Conservation (phyloP, 2,888 invertebrate species). For the Platycheirus albimanus region DNA sequence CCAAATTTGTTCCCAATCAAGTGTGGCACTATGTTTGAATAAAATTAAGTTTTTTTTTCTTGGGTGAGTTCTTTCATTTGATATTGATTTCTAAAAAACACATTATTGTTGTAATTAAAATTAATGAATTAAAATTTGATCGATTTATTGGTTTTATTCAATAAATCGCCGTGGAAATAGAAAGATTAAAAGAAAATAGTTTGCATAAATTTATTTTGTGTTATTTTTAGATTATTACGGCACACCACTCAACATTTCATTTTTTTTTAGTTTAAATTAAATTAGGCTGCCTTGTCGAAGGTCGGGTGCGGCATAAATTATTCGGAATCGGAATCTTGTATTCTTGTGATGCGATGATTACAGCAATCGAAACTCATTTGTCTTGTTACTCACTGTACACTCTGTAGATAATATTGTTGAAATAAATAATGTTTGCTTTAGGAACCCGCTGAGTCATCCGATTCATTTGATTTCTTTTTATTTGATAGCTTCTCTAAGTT, state of each 20-base stretch:
- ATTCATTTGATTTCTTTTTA: too few relatives aligned
- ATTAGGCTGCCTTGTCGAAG: slow-evolving; percentile 44
- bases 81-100: not conserved
- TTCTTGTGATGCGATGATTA: not conserved
- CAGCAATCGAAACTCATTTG: not conserved
- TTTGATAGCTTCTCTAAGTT: too few relatives aligned
- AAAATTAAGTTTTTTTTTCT: slow-evolving; percentile 17
- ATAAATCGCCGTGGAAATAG: not conserved
- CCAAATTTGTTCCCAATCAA: not conserved
- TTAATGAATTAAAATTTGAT: not conserved
- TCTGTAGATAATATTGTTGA: too few relatives aligned
- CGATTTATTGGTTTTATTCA: not conserved
- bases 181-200: not conserved
- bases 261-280: slow-evolving; percentile 18
- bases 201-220: slow-evolving; percentile 33
- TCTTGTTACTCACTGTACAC: too few relatives aligned
- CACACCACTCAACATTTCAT: slow-evolving; percentile 25
- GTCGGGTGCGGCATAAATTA: slow-evolving; percentile 38
- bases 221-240: slow-evolving; percentile 68
- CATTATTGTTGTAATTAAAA: not conserved
- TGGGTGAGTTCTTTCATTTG: slow-evolving; percentile 10
- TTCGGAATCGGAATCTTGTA: not conserved
- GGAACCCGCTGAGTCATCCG: too few relatives aligned
- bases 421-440: too few relatives aligned
- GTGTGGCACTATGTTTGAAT: slow-evolving; percentile 26